Conservation (phyloP, 2,888 invertebrate genomes). For the Leptinotarsa juncta region DNA sequence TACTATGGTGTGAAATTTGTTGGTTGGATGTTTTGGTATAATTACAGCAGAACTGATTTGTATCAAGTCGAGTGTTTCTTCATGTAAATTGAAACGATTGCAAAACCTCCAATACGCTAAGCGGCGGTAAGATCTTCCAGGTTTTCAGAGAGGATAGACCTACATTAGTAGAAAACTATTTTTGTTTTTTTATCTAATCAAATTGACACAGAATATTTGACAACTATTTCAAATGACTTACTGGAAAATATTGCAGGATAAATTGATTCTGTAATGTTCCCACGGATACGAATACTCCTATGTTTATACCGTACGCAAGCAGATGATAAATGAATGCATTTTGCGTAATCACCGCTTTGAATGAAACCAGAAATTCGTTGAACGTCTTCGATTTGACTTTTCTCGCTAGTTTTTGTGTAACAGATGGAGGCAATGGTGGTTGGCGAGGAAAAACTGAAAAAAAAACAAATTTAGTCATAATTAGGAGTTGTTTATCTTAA, state of each 20-base stretch:
- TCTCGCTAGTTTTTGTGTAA: conserved; percentile 65
- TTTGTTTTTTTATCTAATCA: no score
- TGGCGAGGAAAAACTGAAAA: conserved; percentile 69
- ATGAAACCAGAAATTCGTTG: conserved; percentile 70
- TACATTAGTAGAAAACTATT: no score
- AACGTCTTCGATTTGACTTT: conserved; percentile 34
- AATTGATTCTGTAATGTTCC: conserved; percentile 92
- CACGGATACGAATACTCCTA: conserved; percentile 94
- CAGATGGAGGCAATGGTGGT: conserved; percentile 71
- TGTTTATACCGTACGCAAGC: conserved; percentile 90
- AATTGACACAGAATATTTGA: no score
- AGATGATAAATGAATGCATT: conserved; percentile 82
- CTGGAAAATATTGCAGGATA: conserved; percentile 83
- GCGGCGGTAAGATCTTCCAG: no score
- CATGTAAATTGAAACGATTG: no score
- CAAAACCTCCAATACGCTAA: no score
- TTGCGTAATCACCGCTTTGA: conserved; percentile 78
- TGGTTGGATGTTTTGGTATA: no score
- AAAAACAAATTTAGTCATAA: neutral
- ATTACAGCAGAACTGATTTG: no score
- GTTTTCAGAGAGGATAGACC: no score
- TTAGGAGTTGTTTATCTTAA: neutral
- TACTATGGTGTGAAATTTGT: no score
- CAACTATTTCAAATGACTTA: conserved; percentile 57
- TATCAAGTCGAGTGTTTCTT: no score